These are phyloP conservation scores for Amphilophus citrinellus DNA, from an alignment of 2,113 vertebrate species.

Conservation along the genomic window DNA sequence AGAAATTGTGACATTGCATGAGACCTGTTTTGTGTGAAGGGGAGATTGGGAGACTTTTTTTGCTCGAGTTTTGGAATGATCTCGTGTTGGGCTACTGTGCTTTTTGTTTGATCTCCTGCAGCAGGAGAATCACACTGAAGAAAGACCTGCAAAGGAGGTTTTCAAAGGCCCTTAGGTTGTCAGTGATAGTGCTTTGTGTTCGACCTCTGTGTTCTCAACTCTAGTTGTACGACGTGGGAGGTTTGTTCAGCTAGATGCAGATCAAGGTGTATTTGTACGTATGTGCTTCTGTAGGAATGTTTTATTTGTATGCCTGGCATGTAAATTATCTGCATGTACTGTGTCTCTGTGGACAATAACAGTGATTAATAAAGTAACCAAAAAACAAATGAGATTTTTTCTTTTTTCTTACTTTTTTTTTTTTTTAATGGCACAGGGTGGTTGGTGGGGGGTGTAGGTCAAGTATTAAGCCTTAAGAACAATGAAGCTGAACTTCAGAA, in stretches of 20 bases:
- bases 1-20: slow-evolving; percentile 1
- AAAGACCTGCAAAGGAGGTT: slow-evolving; percentile 54
- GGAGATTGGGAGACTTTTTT: background rate
- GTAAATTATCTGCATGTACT: slow-evolving; percentile 1
- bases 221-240: slow-evolving; percentile 49
- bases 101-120: slow-evolving; percentile 54
- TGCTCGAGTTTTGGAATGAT: slow-evolving; percentile 22
- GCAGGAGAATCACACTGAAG: slow-evolving; percentile 38
- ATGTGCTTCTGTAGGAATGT: slow-evolving; percentile 25
- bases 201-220: slow-evolving; percentile 49
- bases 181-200: slow-evolving; percentile 52
- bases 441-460: slow-evolving; percentile 53
- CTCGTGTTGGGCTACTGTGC: slow-evolving; percentile 31
- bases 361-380: slow-evolving; percentile 52
- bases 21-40: background rate
- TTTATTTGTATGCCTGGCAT: slow-evolving; percentile 17
- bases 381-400: slow-evolving; percentile 21
- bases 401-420: background rate
- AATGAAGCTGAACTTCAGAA: slow-evolving; percentile 46
- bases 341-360: slow-evolving; percentile 31
- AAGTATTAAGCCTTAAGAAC: slow-evolving; percentile 45
- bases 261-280: slow-evolving; percentile 58
- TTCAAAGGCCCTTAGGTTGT: slow-evolving; percentile 67
- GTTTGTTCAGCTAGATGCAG: slow-evolving; percentile 50
- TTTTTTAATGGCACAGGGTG: slow-evolving; percentile 4